Conservation (phyloP, 1,140 invertebrate species). For the Anthonomus grandis region DNA sequence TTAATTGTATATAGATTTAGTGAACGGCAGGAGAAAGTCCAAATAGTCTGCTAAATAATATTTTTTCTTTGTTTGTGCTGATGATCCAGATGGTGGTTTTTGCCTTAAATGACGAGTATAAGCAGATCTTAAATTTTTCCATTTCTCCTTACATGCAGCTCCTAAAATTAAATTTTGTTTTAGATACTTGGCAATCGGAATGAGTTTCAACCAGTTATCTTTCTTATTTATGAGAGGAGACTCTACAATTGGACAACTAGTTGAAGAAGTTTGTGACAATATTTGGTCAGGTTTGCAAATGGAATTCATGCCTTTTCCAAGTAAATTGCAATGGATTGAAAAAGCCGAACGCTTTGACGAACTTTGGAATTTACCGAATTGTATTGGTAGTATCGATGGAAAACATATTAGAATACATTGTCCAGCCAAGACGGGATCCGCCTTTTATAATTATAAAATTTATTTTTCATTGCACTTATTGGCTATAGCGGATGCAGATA, state of each 20-base stretch:
- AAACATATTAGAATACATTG: constrained; percentile 39
- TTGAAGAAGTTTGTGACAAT: constrained; percentile 17
- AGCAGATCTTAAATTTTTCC: constrained; percentile 14
- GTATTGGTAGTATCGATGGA: no score
- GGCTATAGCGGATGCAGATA: constrained; percentile 47
- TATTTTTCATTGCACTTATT: constrained; percentile 47
- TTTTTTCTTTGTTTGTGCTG: constrained; percentile 19
- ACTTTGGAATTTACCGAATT: constrained; percentile 33
- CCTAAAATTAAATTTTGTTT: constrained; percentile 13
- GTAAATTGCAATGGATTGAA: constrained; percentile 22
- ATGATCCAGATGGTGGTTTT: constrained; percentile 21
- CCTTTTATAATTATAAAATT: constrained; percentile 50
- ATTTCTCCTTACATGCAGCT: constrained; percentile 14
- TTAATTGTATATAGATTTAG: no score
- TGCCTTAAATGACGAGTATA: constrained; percentile 14
- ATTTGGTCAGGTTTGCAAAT: constrained; percentile 16
- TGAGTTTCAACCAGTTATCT: constrained; percentile 18
- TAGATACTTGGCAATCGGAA: constrained; percentile 19
- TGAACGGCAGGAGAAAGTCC: constrained; percentile 6
- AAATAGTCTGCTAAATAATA: constrained; percentile 19
- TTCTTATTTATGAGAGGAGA: constrained; percentile 21
- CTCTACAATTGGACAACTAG: constrained; percentile 19
- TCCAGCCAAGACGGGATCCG: constrained; percentile 40
- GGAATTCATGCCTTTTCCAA: constrained; percentile 21
- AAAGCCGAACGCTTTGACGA: constrained; percentile 21